Conservation (phyloP, 2,113 vertebrate genomes). For the Peucedramus taeniatus region DNA sequence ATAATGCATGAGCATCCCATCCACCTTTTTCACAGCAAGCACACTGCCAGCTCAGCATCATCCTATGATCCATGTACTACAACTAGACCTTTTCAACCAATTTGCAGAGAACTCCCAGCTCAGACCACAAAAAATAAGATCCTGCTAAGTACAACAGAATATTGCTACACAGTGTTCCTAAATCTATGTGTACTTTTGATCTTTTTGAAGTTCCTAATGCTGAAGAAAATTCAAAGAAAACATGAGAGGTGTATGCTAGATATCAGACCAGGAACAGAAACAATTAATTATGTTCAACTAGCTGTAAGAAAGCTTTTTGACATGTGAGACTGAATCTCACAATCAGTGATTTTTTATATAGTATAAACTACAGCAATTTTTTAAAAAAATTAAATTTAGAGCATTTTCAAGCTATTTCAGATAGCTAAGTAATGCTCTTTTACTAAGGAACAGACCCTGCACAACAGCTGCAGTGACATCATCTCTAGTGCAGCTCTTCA, state of each 20-base stretch:
- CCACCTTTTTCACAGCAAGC: not conserved
- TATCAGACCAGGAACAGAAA: not conserved
- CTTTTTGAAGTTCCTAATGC: not conserved
- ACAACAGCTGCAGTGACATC: not conserved
- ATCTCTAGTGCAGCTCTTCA: not conserved
- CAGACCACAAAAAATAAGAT: not conserved
- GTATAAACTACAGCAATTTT: not conserved
- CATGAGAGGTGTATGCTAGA: not conserved
- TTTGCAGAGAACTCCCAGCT: not conserved
- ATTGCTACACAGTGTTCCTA: accelerated
- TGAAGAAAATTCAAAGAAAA: not conserved
- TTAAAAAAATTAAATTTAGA: not conserved
- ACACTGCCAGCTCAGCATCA: not conserved
- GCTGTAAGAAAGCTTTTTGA: not conserved
- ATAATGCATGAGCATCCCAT: not conserved
- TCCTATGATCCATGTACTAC: not conserved
- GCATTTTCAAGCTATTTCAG: not conserved
- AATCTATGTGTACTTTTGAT: not conserved
- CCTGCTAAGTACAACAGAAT: not conserved
- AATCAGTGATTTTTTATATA: not conserved
- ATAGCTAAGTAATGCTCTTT: not conserved
- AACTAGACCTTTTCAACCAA: not conserved
- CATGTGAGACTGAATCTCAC: not conserved
- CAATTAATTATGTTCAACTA: not conserved
- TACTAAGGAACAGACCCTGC: not conserved